Percentiles rank a stretch among this genome's conserved stretches.
phyloP scores from a whole-genome alignment of 2,888 invertebrate species.

The Euspilapteryx auroguttella region DNA sequence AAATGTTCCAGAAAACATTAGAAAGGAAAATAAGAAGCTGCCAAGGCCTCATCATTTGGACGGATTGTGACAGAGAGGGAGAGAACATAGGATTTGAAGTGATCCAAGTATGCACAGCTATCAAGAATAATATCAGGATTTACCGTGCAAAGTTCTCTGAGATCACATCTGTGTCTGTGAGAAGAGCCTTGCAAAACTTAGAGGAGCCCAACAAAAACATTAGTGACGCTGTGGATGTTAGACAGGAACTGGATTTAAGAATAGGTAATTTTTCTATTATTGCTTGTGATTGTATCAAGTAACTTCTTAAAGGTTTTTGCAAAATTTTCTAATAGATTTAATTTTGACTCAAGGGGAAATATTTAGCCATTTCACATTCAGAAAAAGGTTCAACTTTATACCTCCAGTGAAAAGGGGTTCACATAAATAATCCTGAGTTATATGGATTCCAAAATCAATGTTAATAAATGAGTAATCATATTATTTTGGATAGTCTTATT shows the following conservation, averaged over 20 bases:
- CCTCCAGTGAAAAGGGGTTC: too few species aligned
- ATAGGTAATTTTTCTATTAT: constrained; percentile 64
- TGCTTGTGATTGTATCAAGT: background rate
- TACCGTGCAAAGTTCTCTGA: constrained; percentile 95
- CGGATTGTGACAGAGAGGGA: constrained; percentile 99
- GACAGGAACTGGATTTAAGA: constrained; percentile 88
- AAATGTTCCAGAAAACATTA: constrained; percentile 68
- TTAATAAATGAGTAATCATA: too few species aligned
- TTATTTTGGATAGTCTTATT: too few species aligned
- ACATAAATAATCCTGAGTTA: too few species aligned
- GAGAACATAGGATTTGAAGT: constrained; percentile 99
- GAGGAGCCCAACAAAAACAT: constrained; percentile 77
- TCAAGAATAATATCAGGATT: constrained; percentile 71
- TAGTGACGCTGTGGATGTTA: constrained; percentile 92
- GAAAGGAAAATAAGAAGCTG: constrained; percentile 69
- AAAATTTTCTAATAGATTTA: too few species aligned
- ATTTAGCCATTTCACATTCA: too few species aligned
- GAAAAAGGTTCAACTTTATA: too few species aligned
- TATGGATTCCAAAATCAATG: too few species aligned
- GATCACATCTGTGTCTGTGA: constrained; percentile 84
- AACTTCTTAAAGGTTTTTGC: too few species aligned
- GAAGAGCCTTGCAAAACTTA: constrained; percentile 78
- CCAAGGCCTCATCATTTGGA: constrained; percentile 91
- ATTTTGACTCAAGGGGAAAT: too few species aligned
- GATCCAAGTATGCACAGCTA: constrained; percentile 83